phyloP scores from a whole-genome alignment of 2,797 vertebrate species.

The Nyctibius grandis region DNA sequence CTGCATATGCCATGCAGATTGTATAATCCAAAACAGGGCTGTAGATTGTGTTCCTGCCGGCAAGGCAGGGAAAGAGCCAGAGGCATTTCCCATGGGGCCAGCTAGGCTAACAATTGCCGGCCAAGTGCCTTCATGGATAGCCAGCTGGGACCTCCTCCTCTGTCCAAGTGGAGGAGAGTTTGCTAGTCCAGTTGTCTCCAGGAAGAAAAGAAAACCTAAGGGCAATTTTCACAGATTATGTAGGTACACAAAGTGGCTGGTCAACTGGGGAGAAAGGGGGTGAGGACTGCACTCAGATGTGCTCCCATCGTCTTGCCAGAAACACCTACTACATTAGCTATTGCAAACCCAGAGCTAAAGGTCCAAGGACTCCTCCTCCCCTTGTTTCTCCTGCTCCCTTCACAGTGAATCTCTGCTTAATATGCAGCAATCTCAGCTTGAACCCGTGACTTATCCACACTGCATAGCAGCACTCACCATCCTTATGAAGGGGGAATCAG shows the following conservation, averaged over 20 bases:
- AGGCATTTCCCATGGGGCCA: not conserved
- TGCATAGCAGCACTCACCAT: not conserved
- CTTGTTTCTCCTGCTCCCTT: not conserved
- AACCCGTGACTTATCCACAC: rapidly evolving
- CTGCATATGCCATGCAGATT: not conserved
- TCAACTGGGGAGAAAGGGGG: not conserved
- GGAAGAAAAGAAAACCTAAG: not conserved
- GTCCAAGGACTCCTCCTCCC: not conserved
- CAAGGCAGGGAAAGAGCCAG: not conserved
- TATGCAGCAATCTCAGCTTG: not conserved
- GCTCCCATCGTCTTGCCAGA: not conserved
- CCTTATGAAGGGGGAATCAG: not conserved
- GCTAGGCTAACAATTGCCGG: not conserved
- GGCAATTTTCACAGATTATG: not conserved
- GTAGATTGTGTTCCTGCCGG: not conserved
- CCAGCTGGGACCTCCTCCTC: not conserved
- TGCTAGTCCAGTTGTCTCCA: not conserved
- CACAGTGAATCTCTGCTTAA: not conserved
- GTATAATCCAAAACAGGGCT: not conserved
- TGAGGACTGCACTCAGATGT: not conserved
- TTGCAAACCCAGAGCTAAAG: not conserved
- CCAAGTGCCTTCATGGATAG: rapidly evolving
- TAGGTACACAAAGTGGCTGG: not conserved
- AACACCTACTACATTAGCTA: not conserved
- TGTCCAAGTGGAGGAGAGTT: not conserved